Evolutionary conservation across 1,140 invertebrate genomes (phyloP).

Genomic region (Habropoda laboriosa): DNA sequence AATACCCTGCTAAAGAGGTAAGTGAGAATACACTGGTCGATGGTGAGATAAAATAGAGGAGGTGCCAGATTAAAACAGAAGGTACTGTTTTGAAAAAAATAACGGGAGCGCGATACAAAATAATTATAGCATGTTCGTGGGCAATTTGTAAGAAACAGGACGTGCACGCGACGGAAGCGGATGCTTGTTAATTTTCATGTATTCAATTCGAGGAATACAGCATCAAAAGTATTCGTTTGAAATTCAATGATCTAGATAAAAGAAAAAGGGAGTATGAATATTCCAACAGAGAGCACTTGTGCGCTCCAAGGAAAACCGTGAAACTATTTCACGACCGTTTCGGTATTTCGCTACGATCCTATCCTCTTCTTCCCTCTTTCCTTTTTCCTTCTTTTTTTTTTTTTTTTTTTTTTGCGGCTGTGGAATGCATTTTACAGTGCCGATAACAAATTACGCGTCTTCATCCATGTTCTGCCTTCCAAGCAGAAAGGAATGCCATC

Average conservation of each 20-base stretch:
- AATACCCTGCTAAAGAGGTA: too few species aligned
- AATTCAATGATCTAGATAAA: conserved; percentile 11
- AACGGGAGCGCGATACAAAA: too few species aligned
- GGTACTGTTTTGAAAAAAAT: too few species aligned
- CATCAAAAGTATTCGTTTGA: conserved; percentile 4
- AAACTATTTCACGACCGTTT: too few species aligned
- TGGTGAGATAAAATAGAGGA: too few species aligned
- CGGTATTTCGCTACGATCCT: conserved; percentile 23
- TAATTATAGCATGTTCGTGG: conserved; percentile 10
- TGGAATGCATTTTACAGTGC: conserved; percentile 46
- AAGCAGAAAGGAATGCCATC: conserved; percentile 67
- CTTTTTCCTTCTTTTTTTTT: background rate
- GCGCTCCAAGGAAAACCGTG: background rate
- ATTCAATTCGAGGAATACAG: conserved; percentile 9
- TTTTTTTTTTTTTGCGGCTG: background rate
- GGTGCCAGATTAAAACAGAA: too few species aligned
- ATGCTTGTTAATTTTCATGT: conserved; percentile 37
- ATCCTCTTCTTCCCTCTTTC: background rate
- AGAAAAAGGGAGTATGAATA: conserved; percentile 35
- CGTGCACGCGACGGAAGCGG: conserved; percentile 3
- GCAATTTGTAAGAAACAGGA: conserved; percentile 15
- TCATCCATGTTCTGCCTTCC: conserved; percentile 47
- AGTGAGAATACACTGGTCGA: too few species aligned
- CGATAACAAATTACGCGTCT: conserved; percentile 70
- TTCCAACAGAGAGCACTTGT: background rate